Evolutionary conservation across 2,888 invertebrate genomes (phyloP), one percentile per base, ranked within the genome.

Genomic region (Euproctis similis): DNA sequence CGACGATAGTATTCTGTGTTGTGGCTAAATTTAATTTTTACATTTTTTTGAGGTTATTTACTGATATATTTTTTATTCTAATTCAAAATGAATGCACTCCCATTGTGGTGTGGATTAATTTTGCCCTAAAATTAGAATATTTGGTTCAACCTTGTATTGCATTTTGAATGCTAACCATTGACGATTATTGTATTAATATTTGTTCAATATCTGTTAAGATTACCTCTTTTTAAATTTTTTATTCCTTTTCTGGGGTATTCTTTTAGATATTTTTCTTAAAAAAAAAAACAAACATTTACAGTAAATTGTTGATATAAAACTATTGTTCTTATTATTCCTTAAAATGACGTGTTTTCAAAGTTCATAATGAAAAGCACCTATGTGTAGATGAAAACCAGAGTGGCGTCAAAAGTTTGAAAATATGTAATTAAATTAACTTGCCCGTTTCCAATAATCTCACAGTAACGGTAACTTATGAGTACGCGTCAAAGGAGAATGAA

Each of bases 291-390:
- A 36, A 47, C 61, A 67, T 71, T 74, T 77, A 68, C 62, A 80
- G 71, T 76, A 76, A 75, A 68, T 73, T 78, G 73, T 71, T 78
- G 63, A 71, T 59, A 48, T 39, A 44, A 65, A 8, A 12, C 2
- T 20, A 1, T 8, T 8, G 13, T 9, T 20, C 8, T 19, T 3
- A 14, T 24, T 12, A 9, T 8, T 23, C 19, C 19, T n/a, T n/a
- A 21, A 9, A 21, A 4, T 21, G n/a, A n/a, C n/a, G 11, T 8
- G 3, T 14, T 14, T 6, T 14, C 14, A 14, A 4, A 14, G 14
- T 14, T 6, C 14, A 14, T 6, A 14, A 14, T n/a, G n/a, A n/a
- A n/a, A n/a, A n/a, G n/a, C n/a, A n/a, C n/a, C n/a, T n/a, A n/a
- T n/a, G n/a, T n/a, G n/a, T n/a, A n/a, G n/a, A n/a, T n/a, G n/a